Conservation (phyloP, 2,797 vertebrate species). For the Leucoraja ocellata region DNA sequence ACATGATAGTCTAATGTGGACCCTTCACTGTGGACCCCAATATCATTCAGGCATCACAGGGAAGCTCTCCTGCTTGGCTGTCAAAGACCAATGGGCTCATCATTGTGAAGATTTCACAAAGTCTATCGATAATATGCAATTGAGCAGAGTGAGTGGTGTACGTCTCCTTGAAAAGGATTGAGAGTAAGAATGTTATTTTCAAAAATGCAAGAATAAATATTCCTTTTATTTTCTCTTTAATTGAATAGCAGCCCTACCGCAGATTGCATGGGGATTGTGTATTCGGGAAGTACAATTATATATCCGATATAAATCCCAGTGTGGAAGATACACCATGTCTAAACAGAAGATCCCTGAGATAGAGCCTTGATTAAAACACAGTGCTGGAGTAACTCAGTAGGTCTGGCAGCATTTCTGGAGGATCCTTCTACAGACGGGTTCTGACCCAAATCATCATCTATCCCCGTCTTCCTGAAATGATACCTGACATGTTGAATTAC, state of each 20-base stretch:
- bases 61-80: neutral
- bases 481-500: too few relatives aligned
- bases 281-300: neutral
- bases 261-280: neutral
- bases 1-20: neutral
- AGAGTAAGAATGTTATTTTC: neutral
- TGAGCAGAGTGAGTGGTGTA: neutral
- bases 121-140: neutral
- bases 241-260: neutral
- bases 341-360: neutral
- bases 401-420: too few relatives aligned
- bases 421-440: too few relatives aligned
- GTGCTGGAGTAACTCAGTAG: too few relatives aligned
- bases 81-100: too few relatives aligned
- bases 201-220: neutral
- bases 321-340: neutral
- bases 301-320: neutral
- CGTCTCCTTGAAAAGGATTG: neutral
- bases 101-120: neutral
- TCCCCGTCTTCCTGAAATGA: too few relatives aligned
- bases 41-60: neutral
- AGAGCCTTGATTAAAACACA: neutral
- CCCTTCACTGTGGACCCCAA: neutral
- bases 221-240: neutral
- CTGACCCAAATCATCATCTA: too few relatives aligned